Conservation (phyloP, 2,888 invertebrate genomes). For the Allacma fusca region DNA sequence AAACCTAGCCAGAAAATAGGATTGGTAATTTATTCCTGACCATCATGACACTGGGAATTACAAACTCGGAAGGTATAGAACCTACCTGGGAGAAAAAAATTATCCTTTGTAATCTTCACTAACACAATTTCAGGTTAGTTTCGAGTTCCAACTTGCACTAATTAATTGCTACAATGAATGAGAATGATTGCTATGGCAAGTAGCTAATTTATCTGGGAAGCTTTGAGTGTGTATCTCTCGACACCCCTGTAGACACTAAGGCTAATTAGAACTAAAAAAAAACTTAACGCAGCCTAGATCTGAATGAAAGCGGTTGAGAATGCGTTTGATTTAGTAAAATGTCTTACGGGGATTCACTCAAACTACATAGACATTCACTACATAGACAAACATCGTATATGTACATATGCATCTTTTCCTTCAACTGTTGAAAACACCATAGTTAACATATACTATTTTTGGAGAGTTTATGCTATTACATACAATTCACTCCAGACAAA, state of each 20-base stretch:
- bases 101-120: conserved; percentile 2
- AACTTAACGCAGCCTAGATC: not conserved
- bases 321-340: not conserved
- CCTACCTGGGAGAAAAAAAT: not conserved
- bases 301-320: not conserved
- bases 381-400: too few relatives aligned
- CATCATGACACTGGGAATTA: too few relatives aligned
- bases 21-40: too few relatives aligned
- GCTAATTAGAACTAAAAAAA: not conserved
- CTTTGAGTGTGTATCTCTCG: not conserved
- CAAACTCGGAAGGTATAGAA: not conserved
- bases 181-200: not conserved
- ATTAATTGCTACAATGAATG: not conserved
- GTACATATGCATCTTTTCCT: too few relatives aligned
- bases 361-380: too few relatives aligned
- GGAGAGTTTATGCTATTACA: too few relatives aligned
- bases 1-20: not conserved
- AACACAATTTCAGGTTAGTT: not conserved
- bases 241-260: not conserved
- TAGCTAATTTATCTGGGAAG: not conserved
- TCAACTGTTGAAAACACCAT: too few relatives aligned
- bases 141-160: not conserved
- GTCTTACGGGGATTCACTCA: too few relatives aligned
- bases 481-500: too few relatives aligned
- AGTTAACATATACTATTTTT: too few relatives aligned